phyloP scores from a whole-genome alignment of 2,888 invertebrate genomes.

The Drosophila peninsularis region DNA sequence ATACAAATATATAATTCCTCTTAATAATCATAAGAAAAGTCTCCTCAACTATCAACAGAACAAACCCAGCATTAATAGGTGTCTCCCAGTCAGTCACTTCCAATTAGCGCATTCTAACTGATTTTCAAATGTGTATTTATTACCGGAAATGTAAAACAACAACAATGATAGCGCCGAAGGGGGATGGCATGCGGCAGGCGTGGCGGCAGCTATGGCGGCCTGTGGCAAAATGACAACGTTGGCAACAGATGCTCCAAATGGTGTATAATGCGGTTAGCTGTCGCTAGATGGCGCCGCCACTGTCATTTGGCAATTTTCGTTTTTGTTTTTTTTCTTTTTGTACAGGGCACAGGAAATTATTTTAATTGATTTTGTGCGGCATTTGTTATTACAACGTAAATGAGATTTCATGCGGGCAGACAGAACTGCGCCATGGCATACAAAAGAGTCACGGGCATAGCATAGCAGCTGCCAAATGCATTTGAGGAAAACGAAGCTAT shows the following conservation, averaged over 20 bases:
- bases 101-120: slow-evolving; percentile 18
- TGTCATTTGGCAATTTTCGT: slow-evolving; percentile 50
- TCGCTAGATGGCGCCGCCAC: slow-evolving; percentile 35
- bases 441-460: slow-evolving; percentile 8
- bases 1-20: too few relatives aligned
- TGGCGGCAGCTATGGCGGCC: background rate
- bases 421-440: slow-evolving; percentile 7
- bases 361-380: slow-evolving; percentile 72
- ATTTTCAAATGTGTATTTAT: slow-evolving; percentile 77
- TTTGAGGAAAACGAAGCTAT: slow-evolving; percentile 2
- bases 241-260: slow-evolving; percentile 69
- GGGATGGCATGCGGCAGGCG: background rate
- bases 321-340: background rate
- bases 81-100: background rate
- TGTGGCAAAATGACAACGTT: slow-evolving; percentile 60
- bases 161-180: slow-evolving; percentile 41
- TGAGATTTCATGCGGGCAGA: slow-evolving; percentile 50
- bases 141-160: slow-evolving; percentile 79
- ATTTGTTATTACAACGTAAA: slow-evolving; percentile 72
- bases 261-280: slow-evolving; percentile 41
- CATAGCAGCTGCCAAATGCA: slow-evolving; percentile 24
- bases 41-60: background rate
- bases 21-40: too few relatives aligned
- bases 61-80: background rate
- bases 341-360: slow-evolving; percentile 53